Conservation (phyloP, 2,888 invertebrate genomes). For the Tridacna crocea region DNA sequence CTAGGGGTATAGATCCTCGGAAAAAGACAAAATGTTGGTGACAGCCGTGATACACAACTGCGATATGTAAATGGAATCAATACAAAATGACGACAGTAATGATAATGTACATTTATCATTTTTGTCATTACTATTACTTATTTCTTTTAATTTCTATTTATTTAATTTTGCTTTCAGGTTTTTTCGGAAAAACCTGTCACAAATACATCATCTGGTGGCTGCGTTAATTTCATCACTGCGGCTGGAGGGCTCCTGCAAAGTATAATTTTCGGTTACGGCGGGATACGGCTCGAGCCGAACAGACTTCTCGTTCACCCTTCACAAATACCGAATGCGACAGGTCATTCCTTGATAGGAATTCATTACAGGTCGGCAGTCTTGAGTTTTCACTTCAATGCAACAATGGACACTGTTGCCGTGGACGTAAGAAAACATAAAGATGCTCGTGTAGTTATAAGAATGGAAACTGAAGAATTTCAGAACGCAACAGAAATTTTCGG, state of each 20-base stretch:
- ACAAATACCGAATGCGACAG: conserved; percentile 69
- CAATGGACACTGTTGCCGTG: not conserved
- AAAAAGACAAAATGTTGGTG: no score
- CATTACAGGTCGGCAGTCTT: conserved; percentile 48
- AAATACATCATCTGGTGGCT: conserved; percentile 48
- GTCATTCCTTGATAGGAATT: conserved; percentile 51
- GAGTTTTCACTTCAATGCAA: conserved; percentile 4
- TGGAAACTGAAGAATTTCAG: not conserved
- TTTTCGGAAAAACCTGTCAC: conserved; percentile 62
- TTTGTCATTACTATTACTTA: no score
- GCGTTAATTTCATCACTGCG: conserved; percentile 83
- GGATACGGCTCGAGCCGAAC: conserved; percentile 73
- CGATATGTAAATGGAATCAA: no score
- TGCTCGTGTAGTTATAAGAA: not conserved
- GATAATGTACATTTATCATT: no score
- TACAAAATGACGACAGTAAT: no score
- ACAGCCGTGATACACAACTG: no score
- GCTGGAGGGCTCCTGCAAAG: conserved; percentile 84
- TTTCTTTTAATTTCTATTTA: not conserved
- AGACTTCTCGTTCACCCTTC: conserved; percentile 64
- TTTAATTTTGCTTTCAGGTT: conserved; percentile 39
- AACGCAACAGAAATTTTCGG: not conserved
- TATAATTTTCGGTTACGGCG: conserved; percentile 83
- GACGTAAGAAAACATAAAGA: not conserved
- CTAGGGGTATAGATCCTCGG: no score